phyloP scores from a whole-genome alignment of 2,888 invertebrate genomes.

The Anagyrus pseudococci region DNA sequence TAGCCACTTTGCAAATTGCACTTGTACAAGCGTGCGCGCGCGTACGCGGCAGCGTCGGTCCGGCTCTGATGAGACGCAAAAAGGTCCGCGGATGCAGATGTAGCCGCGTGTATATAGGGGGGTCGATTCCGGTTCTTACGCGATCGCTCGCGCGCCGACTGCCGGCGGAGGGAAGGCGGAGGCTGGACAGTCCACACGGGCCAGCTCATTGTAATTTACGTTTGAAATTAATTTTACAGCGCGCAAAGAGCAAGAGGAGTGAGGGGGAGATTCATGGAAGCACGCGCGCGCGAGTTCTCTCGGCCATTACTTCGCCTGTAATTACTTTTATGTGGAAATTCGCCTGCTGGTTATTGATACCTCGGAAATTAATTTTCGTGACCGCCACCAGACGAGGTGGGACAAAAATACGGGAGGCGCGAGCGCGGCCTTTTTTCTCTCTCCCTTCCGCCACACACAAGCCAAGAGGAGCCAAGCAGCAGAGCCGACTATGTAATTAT shows the following conservation, averaged over 20 bases:
- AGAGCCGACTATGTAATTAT: no score
- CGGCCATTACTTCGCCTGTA: slow-evolving; percentile 11
- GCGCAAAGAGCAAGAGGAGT: neutral
- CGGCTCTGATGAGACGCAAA: no score
- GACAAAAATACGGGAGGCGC: slow-evolving; percentile 17
- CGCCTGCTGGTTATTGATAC: slow-evolving; percentile 34
- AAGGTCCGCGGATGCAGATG: slow-evolving; percentile 31
- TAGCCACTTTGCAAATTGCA: no score
- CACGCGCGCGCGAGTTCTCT: neutral
- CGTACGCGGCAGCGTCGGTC: neutral
- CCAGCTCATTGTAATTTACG: slow-evolving; percentile 20
- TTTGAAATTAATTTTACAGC: slow-evolving; percentile 34
- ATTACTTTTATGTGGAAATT: slow-evolving; percentile 21
- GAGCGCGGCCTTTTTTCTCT: neutral
- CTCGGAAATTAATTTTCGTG: slow-evolving; percentile 34
- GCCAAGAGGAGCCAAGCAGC: no score
- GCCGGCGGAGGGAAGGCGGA: no score
- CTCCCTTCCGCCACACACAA: neutral
- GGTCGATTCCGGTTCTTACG: slow-evolving; percentile 43
- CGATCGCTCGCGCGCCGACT: slow-evolving; percentile 41
- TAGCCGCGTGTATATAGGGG: slow-evolving; percentile 11
- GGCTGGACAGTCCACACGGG: neutral
- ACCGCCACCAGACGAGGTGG: slow-evolving; percentile 29
- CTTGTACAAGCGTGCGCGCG: slow-evolving; percentile 13
- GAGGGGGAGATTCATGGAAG: neutral